Evolutionary conservation across 2,888 invertebrate genomes (phyloP).

Genomic region (Chrysolina americana): DNA sequence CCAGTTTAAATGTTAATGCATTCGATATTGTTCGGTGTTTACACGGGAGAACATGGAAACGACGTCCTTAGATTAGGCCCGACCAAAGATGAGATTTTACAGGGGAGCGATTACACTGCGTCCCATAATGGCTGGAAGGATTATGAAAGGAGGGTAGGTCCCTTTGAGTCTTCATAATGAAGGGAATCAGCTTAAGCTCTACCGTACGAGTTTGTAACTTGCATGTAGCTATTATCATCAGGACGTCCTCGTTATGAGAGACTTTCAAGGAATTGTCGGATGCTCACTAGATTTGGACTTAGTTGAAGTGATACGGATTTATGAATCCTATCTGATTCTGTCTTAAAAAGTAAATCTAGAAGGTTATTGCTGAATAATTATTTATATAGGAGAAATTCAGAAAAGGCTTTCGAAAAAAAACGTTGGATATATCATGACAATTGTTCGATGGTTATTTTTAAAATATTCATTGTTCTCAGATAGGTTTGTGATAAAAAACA

Average conservation of each 20-base stretch:
- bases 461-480: too few relatives aligned
- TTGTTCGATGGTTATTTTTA: too few relatives aligned
- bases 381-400: too few relatives aligned
- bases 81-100: slow-evolving; percentile 21
- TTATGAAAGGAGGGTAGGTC: slow-evolving; percentile 13
- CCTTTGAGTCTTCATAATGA: slow-evolving; percentile 20
- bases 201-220: slow-evolving; percentile 16
- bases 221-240: slow-evolving; percentile 17
- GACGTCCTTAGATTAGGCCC: slow-evolving; percentile 11
- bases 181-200: not conserved
- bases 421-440: too few relatives aligned
- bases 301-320: not conserved
- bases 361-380: too few relatives aligned
- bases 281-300: not conserved
- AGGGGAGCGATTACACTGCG: slow-evolving; percentile 15
- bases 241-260: not conserved
- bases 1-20: slow-evolving; percentile 22
- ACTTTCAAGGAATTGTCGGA: not conserved
- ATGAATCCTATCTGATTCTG: too few relatives aligned
- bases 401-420: too few relatives aligned
- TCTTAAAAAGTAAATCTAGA: too few relatives aligned
- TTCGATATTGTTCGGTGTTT: slow-evolving; percentile 12
- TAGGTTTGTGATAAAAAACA: too few relatives aligned
- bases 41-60: slow-evolving; percentile 4
- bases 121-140: slow-evolving; percentile 19